A percentile compares a stretch with the other conserved stretches of the same genome.
Evolutionary conservation across 2,888 invertebrate species (phyloP).

Genomic region (Drosophila niveifrons): DNA sequence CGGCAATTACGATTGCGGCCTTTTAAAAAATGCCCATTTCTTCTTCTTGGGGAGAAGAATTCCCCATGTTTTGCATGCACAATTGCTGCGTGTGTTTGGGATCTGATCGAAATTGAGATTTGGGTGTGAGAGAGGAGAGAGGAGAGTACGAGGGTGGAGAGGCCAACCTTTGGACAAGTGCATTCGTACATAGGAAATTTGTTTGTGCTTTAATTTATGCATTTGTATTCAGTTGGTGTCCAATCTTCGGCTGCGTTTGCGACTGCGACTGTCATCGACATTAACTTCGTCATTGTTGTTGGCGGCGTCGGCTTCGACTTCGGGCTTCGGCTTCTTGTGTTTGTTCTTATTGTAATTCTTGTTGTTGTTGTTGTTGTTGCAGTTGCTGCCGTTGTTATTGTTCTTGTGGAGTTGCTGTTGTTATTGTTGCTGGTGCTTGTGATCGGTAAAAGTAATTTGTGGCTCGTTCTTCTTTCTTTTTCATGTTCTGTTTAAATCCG

Average conservation of each 20-base stretch:
- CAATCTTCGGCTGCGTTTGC: slow-evolving; percentile 29
- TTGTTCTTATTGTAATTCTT: slow-evolving; percentile 20
- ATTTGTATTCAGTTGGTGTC: slow-evolving; percentile 73
- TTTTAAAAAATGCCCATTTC: slow-evolving; percentile 50
- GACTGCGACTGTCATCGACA: slow-evolving; percentile 49
- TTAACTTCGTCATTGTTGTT: slow-evolving; percentile 23
- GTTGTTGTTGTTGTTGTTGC: slow-evolving; percentile 25
- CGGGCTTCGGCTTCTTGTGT: slow-evolving; percentile 3
- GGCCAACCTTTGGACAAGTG: slow-evolving; percentile 74
- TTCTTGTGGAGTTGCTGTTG: slow-evolving; percentile 26
- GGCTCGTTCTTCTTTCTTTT: slow-evolving; percentile 69
- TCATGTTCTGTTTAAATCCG: slow-evolving; percentile 73
- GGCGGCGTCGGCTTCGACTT: neutral
- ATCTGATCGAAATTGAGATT: slow-evolving; percentile 24
- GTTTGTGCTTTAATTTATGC: slow-evolving; percentile 71
- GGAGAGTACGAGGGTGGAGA: neutral
- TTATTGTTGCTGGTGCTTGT: slow-evolving; percentile 34
- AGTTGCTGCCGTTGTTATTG: slow-evolving; percentile 30
- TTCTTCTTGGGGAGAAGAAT: slow-evolving; percentile 28
- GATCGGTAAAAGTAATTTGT: slow-evolving; percentile 79
- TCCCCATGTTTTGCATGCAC: slow-evolving; percentile 67
- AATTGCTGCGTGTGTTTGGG: slow-evolving; percentile 44
- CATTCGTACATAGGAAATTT: slow-evolving; percentile 77
- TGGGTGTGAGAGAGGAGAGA: neutral
- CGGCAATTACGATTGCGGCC: slow-evolving; percentile 40